phyloP scores from a whole-genome alignment of 30 jellyfish, hydroid and myxozoan species.

The Turritopsis dohrnii region DNA sequence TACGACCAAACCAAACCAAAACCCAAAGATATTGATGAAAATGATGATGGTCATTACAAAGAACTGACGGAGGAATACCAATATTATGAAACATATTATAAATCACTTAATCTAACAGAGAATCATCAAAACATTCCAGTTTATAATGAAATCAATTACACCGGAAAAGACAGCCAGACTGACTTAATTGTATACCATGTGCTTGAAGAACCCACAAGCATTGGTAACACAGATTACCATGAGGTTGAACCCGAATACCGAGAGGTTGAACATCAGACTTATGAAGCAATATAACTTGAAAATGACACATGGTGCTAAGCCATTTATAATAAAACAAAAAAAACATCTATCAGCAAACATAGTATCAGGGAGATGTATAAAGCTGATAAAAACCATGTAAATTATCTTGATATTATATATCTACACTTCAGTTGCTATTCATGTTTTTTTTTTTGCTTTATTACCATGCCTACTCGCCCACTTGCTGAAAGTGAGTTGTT shows the following conservation, averaged over 20 bases:
- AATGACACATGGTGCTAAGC: background rate
- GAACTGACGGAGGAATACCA: constrained; percentile 4
- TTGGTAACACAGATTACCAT: background rate
- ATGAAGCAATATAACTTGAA: background rate
- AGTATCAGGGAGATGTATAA: background rate
- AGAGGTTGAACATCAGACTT: constrained; percentile 11
- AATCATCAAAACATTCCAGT: background rate
- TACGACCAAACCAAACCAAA: background rate
- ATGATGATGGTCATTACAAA: constrained; percentile 3
- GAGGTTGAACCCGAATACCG: constrained; percentile 6
- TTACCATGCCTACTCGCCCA: background rate
- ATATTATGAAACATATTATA: background rate
- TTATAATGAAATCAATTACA: background rate
- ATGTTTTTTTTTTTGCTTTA: too few species aligned
- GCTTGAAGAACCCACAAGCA: background rate
- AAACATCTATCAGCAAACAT: background rate
- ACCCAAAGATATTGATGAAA: background rate
- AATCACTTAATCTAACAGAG: background rate
- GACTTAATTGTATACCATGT: background rate
- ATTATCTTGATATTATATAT: background rate
- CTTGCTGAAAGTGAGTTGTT: too few species aligned
- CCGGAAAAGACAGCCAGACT: background rate
- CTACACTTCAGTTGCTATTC: background rate
- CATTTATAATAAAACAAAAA: too few species aligned
- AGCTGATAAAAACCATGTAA: background rate